Percentiles rank a stretch among this genome's conserved stretches.
These are phyloP conservation scores for Procambarus clarkii DNA, from an alignment of 1,140 invertebrate genomes.

Conservation along the genomic window DNA sequence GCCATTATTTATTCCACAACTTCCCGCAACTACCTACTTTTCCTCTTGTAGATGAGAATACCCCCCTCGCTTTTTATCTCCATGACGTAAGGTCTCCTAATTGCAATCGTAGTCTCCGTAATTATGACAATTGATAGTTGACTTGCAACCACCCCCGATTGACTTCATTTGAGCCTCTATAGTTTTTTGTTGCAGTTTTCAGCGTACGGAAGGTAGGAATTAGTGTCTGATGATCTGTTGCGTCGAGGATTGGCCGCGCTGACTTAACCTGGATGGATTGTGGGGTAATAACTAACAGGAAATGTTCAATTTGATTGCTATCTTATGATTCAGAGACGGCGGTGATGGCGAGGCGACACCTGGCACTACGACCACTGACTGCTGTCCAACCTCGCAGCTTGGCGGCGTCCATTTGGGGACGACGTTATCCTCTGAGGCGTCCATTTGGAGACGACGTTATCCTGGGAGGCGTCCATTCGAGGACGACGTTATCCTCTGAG, in stretches of 20 bases:
- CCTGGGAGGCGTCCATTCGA: too few species aligned
- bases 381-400: too few species aligned
- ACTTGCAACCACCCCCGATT: neutral
- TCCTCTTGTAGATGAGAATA: neutral
- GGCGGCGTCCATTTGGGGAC: too few species aligned
- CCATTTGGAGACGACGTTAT: neutral
- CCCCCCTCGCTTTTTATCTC: neutral
- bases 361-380: too few species aligned
- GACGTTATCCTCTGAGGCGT: neutral
- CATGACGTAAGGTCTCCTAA: conserved; percentile 4
- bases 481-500: too few species aligned
- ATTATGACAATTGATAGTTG: conserved; percentile 6
- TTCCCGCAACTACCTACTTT: neutral
- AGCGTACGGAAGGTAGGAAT: neutral
- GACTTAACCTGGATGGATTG: neutral
- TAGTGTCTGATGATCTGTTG: neutral
- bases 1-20: neutral
- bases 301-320: conserved; percentile 34
- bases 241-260: neutral
- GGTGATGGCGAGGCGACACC: too few species aligned
- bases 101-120: neutral
- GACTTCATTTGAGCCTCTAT: neutral
- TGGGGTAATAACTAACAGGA: conserved; percentile 22
- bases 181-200: neutral
- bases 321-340: conserved; percentile 12